phyloP scores from a whole-genome alignment of 2,797 vertebrate genomes.

The Pseudomugil gertrudae region DNA sequence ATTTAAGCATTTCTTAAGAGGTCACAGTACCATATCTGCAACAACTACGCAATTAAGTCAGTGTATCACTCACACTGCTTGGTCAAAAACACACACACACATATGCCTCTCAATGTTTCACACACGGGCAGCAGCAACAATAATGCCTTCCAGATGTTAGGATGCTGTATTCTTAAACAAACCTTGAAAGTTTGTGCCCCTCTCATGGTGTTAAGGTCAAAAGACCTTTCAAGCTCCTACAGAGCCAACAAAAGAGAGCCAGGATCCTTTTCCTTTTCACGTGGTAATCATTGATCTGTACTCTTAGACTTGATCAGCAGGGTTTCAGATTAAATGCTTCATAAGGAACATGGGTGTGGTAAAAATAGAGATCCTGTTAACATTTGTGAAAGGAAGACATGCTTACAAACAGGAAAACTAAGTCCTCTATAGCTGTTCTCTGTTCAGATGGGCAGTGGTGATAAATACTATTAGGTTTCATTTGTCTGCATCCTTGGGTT shows the following conservation, averaged over 20 bases:
- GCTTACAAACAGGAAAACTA: constrained; percentile 50
- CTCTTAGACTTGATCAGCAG: constrained; percentile 55
- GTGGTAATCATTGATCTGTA: constrained; percentile 65
- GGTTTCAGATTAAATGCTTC: constrained; percentile 58
- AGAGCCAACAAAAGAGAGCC: constrained; percentile 61
- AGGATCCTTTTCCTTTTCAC: constrained; percentile 72
- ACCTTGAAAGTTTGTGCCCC: constrained; percentile 70
- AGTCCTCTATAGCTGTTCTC: constrained; percentile 60
- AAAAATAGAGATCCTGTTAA: constrained; percentile 55
- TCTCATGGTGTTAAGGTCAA: constrained; percentile 71
- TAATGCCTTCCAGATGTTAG: constrained; percentile 84
- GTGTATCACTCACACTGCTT: constrained; percentile 47
- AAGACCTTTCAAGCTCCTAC: constrained; percentile 61
- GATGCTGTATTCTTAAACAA: constrained; percentile 71
- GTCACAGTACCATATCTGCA: constrained; percentile 35
- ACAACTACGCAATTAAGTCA: constrained; percentile 62
- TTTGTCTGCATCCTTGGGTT: constrained; percentile 48
- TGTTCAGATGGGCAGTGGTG: constrained; percentile 55
- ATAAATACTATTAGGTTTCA: constrained; percentile 65
- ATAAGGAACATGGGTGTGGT: constrained; percentile 54
- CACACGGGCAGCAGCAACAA: constrained; percentile 68
- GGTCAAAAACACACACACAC: constrained; percentile 31
- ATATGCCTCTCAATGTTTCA: constrained; percentile 58
- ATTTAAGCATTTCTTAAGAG: constrained; percentile 44
- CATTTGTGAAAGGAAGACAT: constrained; percentile 42